A percentile compares a stretch with the other conserved stretches of the same genome.
Evolutionary conservation across 2,113 vertebrate species (phyloP).

Genomic region (Cottus gobio): DNA sequence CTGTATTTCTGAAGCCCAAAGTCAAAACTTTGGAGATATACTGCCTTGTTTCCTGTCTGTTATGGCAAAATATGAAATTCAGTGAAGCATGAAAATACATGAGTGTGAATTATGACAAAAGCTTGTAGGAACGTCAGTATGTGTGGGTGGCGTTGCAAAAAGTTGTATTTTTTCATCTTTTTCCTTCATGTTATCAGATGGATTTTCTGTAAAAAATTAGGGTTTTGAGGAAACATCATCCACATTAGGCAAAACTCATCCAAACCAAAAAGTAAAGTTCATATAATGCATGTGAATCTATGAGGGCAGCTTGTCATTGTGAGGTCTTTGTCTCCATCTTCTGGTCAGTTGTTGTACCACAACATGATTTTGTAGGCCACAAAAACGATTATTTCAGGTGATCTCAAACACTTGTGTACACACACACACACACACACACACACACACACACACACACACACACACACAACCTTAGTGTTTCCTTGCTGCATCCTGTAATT

Average conservation of each 20-base stretch:
- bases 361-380: no score
- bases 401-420: no score
- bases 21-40: neutral
- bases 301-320: neutral
- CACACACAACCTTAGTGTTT: no score
- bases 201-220: no score
- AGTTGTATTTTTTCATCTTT: neutral
- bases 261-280: neutral
- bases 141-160: no score
- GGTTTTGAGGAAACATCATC: no score
- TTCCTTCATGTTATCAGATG: no score
- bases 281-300: neutral
- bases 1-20: neutral
- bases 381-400: no score
- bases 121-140: neutral
- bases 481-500: no score
- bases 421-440: no score
- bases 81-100: neutral
- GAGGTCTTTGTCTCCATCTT: conserved; percentile 67
- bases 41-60: neutral
- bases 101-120: neutral
- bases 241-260: no score
- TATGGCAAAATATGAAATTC: neutral
- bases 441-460: no score
- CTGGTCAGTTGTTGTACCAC: conserved; percentile 17